phyloP scores from a whole-genome alignment of 2,797 vertebrate species.

The Microctenopoma lineatum region DNA sequence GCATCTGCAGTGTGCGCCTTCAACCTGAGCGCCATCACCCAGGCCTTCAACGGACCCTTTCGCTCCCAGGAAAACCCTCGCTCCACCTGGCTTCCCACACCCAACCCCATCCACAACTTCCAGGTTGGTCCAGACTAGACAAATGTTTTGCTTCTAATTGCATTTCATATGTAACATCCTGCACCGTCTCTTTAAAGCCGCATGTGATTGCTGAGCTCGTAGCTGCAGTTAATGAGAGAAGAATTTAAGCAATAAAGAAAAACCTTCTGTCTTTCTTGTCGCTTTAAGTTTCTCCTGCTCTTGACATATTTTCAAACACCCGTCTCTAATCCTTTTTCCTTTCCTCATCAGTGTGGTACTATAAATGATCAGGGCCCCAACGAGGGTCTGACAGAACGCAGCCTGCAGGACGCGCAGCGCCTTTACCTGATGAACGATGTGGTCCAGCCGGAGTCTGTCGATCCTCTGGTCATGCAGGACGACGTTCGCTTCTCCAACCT shows the following conservation, averaged over 20 bases:
- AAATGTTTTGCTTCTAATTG: too few relatives aligned
- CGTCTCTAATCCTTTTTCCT: not conserved
- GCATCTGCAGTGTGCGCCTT: conserved; percentile 98
- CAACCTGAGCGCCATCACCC: conserved; percentile 97
- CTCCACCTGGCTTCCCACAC: conserved; percentile 94
- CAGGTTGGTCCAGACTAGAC: conserved; percentile 49
- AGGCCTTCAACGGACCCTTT: conserved; percentile 96
- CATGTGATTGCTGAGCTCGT: too few relatives aligned
- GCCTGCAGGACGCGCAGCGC: conserved; percentile 96
- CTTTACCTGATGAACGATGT: conserved; percentile 98
- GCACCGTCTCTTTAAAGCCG: too few relatives aligned
- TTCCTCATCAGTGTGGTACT: conserved; percentile 88
- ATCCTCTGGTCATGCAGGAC: conserved; percentile 95
- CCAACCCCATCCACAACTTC: conserved; percentile 91
- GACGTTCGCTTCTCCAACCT: conserved; percentile 94
- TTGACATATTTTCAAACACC: too few relatives aligned
- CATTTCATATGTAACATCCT: too few relatives aligned
- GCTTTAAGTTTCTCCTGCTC: not conserved
- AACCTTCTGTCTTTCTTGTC: not conserved
- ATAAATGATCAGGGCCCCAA: conserved; percentile 92
- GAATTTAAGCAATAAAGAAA: too few relatives aligned
- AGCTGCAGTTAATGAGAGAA: too few relatives aligned
- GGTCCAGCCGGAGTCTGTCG: conserved; percentile 93
- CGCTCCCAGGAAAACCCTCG: conserved; percentile 98
- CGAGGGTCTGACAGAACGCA: conserved; percentile 94